Evolutionary conservation across 2,113 vertebrate genomes (phyloP).

Genomic region (Gymnocephalus cernua): DNA sequence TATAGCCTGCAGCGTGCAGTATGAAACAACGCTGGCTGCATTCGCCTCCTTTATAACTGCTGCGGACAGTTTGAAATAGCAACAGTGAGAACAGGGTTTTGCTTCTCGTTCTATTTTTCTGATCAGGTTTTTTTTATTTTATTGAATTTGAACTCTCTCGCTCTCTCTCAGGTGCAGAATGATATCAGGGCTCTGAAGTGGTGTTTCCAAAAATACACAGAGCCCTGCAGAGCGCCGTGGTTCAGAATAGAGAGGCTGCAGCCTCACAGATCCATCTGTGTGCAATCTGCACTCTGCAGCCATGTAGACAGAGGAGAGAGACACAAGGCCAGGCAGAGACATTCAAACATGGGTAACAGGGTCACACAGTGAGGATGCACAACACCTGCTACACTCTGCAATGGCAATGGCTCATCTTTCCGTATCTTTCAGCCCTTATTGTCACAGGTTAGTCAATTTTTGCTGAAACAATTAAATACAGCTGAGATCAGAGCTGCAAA

Average conservation of each 20-base stretch:
- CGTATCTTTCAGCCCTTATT: background rate
- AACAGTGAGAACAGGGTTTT: background rate
- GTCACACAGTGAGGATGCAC: background rate
- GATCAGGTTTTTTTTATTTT: slow-evolving; percentile 21
- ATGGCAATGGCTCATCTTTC: background rate
- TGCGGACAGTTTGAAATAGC: background rate
- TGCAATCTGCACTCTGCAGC: background rate
- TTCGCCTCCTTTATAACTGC: fast-evolving
- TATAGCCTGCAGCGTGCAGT: background rate
- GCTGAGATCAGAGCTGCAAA: too few species aligned
- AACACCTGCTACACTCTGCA: background rate
- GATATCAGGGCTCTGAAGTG: slow-evolving; percentile 46
- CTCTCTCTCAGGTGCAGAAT: slow-evolving; percentile 32
- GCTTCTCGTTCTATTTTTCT: background rate
- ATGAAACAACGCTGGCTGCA: background rate
- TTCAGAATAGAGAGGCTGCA: slow-evolving; percentile 25
- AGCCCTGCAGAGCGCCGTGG: slow-evolving; percentile 29
- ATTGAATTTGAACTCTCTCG: background rate
- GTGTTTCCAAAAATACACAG: slow-evolving; percentile 66
- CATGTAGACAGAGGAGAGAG: background rate
- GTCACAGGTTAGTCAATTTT: background rate
- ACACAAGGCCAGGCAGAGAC: too few species aligned
- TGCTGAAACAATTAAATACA: background rate
- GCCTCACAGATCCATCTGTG: slow-evolving; percentile 16
- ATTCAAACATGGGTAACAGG: background rate